These are phyloP conservation scores for Zaprionus capensis DNA, from an alignment of 1,140 invertebrate species.

Conservation along the genomic window DNA sequence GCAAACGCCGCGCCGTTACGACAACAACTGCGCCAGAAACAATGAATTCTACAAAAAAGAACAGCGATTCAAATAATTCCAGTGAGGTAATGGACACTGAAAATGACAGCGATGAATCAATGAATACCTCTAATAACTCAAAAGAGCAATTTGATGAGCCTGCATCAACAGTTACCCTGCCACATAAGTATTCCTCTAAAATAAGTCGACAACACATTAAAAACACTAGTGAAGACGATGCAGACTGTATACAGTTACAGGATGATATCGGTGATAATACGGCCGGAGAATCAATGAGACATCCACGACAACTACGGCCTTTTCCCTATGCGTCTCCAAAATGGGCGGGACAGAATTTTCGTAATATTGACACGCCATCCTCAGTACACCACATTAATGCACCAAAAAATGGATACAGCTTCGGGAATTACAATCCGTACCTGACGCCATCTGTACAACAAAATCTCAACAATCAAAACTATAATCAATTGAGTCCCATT, in stretches of 20 bases:
- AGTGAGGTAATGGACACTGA: constrained; percentile 44
- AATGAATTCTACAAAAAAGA: constrained; percentile 5
- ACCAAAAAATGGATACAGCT: constrained; percentile 55
- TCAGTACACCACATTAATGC: constrained; percentile 30
- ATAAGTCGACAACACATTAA: constrained; percentile 35
- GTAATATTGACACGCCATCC: constrained; percentile 56
- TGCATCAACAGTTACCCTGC: background rate
- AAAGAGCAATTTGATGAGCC: constrained; percentile 43
- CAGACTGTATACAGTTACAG: constrained; percentile 21
- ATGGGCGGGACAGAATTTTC: constrained; percentile 59
- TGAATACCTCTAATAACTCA: constrained; percentile 47
- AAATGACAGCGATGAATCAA: background rate
- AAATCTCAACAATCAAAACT: constrained; percentile 44
- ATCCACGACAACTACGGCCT: constrained; percentile 68
- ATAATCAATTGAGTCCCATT: constrained; percentile 59
- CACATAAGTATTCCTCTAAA: constrained; percentile 59
- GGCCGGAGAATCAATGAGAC: constrained; percentile 55
- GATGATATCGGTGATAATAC: constrained; percentile 47
- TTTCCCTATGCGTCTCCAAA: constrained; percentile 32
- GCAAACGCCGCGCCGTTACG: constrained; percentile 53
- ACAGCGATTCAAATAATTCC: constrained; percentile 51
- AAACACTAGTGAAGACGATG: constrained; percentile 15
- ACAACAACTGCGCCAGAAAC: constrained; percentile 6
- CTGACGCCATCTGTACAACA: constrained; percentile 64
- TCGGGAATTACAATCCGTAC: constrained; percentile 76